These are phyloP conservation scores for Fabriciana adippe DNA, from an alignment of 2,888 invertebrate species.

Conservation along the genomic window DNA sequence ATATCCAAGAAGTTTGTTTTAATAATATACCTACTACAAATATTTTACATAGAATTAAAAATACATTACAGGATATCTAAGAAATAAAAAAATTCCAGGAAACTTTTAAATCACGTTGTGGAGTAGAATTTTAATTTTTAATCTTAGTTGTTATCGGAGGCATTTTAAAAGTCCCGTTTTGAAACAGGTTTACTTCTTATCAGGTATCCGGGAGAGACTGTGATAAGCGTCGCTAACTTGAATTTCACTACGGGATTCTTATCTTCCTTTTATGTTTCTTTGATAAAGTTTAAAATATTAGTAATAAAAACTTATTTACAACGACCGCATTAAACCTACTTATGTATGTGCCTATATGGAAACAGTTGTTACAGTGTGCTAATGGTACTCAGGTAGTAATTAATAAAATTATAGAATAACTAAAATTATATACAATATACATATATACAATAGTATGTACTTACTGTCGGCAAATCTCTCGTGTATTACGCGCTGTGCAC, in stretches of 20 bases:
- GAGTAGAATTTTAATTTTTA: constrained; percentile 9
- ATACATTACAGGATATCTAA: not conserved
- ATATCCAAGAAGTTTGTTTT: too few relatives aligned
- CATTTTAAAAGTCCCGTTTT: constrained; percentile 40
- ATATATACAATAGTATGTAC: constrained; percentile 47
- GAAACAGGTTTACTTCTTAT: constrained; percentile 42
- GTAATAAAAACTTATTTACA: too few relatives aligned
- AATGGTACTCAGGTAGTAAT: too few relatives aligned
- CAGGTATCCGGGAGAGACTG: constrained; percentile 38
- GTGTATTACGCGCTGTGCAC: constrained; percentile 88
- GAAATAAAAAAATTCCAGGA: constrained; percentile 5
- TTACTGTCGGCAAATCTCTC: constrained; percentile 88
- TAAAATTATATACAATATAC: not conserved
- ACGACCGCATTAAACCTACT: too few relatives aligned
- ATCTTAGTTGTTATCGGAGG: constrained; percentile 12
- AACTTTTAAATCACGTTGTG: constrained; percentile 7
- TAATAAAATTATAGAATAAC: not conserved
- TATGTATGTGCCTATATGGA: too few relatives aligned
- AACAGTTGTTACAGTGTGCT: too few relatives aligned
- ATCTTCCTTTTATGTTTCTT: not conserved
- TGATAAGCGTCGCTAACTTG: constrained; percentile 23
- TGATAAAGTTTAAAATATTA: too few relatives aligned
- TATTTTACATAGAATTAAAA: not conserved
- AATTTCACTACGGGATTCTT: not conserved
- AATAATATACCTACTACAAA: not conserved